Evolutionary conservation across 1,140 invertebrate genomes (phyloP), one percentile per base, ranked within the genome.

Genomic region (Pygmarrhopalites habei): DNA sequence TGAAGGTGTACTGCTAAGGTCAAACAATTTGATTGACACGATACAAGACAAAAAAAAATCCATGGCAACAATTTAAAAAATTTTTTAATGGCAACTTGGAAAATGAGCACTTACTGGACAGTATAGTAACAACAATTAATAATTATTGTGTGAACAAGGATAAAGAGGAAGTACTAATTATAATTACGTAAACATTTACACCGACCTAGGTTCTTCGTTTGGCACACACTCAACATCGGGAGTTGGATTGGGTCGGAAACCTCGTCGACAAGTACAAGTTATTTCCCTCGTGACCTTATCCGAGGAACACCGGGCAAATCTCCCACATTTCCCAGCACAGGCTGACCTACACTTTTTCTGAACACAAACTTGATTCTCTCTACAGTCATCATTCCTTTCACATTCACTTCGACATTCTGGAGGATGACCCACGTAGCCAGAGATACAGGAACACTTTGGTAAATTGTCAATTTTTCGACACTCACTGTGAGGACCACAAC

Each of bases 211-310:
- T 10, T 39, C 44, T 14, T n/a, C 44, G 19, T 5, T 46, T n/a
- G 4, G 4, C 4, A 46, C 44, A 52, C 53, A 56, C 19, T 56
- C 53, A 12, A 19, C 72, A 69, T 85, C 84, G 26, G 85, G 83
- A 75, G 87, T 85, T 61, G 86, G 86, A n/a, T 81, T 82, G n/a
- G n/a, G n/a, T n/a, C n/a, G n/a, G 71, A 82, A 89, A 23, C 86
- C 86, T 35, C 77, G 70, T 35, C 80, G 79, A 72, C 87, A 89
- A 49, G 76, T 83, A 69, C 87, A 89, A 51, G 81, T 78, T 23
- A 82, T 77, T 72, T 32, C 61, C 66, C 28, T 39, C 26, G 43
- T 44, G 70, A 39, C 53, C 14, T 28, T 10, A 14, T 56, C 35
- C n/a, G 14, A 72, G 39, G 64, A 58, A 65, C 75, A 72, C 47